phyloP scores from a whole-genome alignment of 2,888 invertebrate species.

The Fragum whitleyi region DNA sequence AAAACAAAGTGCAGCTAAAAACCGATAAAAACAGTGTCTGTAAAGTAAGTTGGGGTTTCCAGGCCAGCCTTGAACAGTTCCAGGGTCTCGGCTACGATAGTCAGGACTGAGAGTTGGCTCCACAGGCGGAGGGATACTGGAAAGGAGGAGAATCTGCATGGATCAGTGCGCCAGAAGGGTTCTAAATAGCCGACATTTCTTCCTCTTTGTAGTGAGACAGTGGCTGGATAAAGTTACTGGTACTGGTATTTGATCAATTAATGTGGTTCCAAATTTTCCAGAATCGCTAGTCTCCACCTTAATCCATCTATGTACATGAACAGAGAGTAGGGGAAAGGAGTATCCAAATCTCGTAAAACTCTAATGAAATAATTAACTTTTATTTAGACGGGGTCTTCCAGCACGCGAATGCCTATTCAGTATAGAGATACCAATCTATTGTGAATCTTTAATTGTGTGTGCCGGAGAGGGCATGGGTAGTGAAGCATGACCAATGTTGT shows the following conservation, averaged over 20 bases:
- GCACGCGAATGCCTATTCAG: slow-evolving; percentile 29
- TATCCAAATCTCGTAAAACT: slow-evolving; percentile 38
- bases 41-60: not conserved
- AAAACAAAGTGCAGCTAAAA: no score
- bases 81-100: not conserved
- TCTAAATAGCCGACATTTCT: slow-evolving; percentile 7
- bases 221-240: slow-evolving; percentile 9
- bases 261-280: no score
- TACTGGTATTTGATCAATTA: no score
- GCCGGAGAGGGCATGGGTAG: not conserved
- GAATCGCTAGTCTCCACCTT: no score
- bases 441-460: slow-evolving; percentile 6
- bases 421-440: not conserved
- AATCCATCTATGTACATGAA: no score
- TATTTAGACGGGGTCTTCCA: slow-evolving; percentile 29
- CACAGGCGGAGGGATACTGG: slow-evolving; percentile 4
- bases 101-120: slow-evolving; percentile 5
- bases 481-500: not conserved
- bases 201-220: no score
- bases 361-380: slow-evolving; percentile 33
- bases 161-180: slow-evolving; percentile 30
- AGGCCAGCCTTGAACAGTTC: not conserved
- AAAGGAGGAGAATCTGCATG: slow-evolving; percentile 23
- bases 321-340: no score
- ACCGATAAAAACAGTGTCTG: slow-evolving; percentile 14